Percentiles rank a stretch among this genome's conserved stretches.
Conservation (phyloP, 2,888 invertebrate genomes). For the Polydrusus cervinus region DNA sequence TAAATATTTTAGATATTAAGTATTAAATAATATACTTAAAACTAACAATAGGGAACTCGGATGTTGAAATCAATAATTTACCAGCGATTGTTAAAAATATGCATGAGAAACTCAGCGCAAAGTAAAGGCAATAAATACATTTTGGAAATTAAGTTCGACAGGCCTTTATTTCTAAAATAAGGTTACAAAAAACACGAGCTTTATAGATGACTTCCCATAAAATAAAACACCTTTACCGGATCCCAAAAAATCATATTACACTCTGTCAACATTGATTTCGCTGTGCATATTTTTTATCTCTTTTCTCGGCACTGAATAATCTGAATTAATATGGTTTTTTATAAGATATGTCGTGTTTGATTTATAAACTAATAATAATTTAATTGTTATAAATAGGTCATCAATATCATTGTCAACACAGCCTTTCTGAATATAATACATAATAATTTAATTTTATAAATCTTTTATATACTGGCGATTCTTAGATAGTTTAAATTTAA, state of each 20-base stretch:
- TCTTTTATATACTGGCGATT: no score
- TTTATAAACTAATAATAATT: no score
- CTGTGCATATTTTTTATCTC: neutral
- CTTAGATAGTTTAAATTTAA: no score
- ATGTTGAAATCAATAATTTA: neutral
- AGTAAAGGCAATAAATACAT: neutral
- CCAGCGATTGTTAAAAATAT: neutral
- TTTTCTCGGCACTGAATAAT: neutral
- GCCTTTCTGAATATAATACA: no score
- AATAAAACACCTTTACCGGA: neutral
- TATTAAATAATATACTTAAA: no score
- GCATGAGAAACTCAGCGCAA: neutral
- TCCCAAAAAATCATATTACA: neutral
- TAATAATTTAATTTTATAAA: no score
- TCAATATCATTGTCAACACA: no score
- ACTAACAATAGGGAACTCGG: no score
- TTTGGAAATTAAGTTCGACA: neutral
- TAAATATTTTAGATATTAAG: no score
- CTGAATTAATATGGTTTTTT: neutral
- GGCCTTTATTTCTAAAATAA: neutral
- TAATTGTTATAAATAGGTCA: no score
- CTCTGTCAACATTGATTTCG: neutral
- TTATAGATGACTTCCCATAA: neutral
- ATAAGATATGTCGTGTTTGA: neutral
- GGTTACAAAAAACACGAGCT: neutral